These are phyloP conservation scores for Idaea biselata DNA, from an alignment of 2,888 invertebrate genomes.

Conservation along the genomic window DNA sequence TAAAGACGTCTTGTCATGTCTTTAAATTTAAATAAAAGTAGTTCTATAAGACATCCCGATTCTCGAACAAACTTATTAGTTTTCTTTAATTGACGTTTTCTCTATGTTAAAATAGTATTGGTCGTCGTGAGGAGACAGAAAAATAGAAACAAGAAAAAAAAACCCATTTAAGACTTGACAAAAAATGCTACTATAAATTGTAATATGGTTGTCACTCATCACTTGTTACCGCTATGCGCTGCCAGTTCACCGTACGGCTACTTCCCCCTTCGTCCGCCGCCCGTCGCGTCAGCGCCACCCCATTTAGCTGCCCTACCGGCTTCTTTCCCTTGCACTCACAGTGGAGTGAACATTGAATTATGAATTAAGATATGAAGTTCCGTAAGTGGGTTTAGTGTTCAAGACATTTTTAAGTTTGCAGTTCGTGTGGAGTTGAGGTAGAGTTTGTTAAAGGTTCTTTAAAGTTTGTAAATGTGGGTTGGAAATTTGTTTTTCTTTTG, in stretches of 20 bases:
- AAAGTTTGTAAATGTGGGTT: neutral
- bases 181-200: neutral
- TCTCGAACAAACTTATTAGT: too few relatives aligned
- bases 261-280: slow-evolving; percentile 19
- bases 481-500: neutral
- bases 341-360: slow-evolving; percentile 71
- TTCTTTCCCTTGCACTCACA: slow-evolving; percentile 72
- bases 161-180: too few relatives aligned
- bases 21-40: too few relatives aligned
- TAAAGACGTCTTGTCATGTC: too few relatives aligned
- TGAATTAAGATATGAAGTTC: slow-evolving; percentile 64
- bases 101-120: too few relatives aligned
- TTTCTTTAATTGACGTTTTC: too few relatives aligned
- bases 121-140: too few relatives aligned
- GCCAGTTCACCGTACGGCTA: neutral
- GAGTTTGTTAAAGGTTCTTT: slow-evolving; percentile 1
- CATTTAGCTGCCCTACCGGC: slow-evolving; percentile 42
- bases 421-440: neutral
- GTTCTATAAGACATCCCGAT: too few relatives aligned
- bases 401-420: slow-evolving; percentile 8
- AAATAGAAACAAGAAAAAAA: too few relatives aligned
- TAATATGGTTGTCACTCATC: neutral
- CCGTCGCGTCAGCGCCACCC: slow-evolving; percentile 18
- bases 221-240: neutral
- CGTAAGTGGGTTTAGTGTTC: slow-evolving; percentile 22